Conservation (phyloP, 2,888 invertebrate genomes). For the Idaea dimidiata region DNA sequence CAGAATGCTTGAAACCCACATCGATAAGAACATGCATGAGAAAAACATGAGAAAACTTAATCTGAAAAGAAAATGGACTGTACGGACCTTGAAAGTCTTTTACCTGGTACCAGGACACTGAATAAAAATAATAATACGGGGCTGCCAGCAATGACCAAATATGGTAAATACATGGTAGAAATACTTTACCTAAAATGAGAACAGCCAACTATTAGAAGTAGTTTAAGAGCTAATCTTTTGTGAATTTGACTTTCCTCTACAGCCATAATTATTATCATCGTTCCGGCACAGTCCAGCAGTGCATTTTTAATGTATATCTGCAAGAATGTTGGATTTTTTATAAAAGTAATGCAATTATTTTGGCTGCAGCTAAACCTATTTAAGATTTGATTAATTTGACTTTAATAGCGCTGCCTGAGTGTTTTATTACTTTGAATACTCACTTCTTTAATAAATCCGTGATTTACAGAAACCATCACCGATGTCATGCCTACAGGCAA, state of each 20-base stretch:
- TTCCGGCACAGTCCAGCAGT: conserved; percentile 50
- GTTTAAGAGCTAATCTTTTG: conserved; percentile 52
- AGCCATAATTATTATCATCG: conserved; percentile 53
- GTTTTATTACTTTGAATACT: conserved; percentile 16
- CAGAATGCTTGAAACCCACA: conserved; percentile 58
- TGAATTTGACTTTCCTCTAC: conserved; percentile 54
- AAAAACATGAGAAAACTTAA: conserved; percentile 63
- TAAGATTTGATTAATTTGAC: too few relatives aligned
- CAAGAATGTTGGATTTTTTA: conserved; percentile 13
- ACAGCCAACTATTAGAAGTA: conserved; percentile 56
- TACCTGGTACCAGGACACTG: background rate
- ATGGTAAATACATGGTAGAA: background rate
- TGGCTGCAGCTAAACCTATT: background rate
- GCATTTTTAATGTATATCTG: conserved; percentile 52
- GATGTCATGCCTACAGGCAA: conserved; percentile 49
- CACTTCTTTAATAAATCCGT: conserved; percentile 43
- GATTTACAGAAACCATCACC: conserved; percentile 32
- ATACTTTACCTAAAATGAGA: conserved; percentile 59
- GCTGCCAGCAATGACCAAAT: background rate
- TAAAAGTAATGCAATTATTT: background rate
- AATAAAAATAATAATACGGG: background rate
- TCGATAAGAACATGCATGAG: conserved; percentile 51
- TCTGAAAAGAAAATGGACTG: conserved; percentile 33
- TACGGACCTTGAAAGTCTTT: background rate
- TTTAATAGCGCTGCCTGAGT: too few relatives aligned